These are phyloP conservation scores for Camelus dromedarius DNA, from an alignment of 2,113 vertebrate species.

Conservation along the genomic window DNA sequence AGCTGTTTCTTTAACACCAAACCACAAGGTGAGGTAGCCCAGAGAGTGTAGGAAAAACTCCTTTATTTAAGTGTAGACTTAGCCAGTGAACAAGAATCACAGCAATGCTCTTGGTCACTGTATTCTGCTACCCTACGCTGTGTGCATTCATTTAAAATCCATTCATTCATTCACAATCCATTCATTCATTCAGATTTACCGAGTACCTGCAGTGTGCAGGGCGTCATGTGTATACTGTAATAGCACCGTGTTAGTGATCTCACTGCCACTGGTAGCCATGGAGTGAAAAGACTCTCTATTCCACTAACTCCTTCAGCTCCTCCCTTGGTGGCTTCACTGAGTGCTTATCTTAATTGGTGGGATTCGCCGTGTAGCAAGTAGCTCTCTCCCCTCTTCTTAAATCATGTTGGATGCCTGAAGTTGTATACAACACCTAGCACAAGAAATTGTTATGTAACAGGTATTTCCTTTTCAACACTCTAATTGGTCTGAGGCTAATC, in stretches of 20 bases:
- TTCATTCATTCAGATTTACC: neutral
- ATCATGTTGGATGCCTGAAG: neutral
- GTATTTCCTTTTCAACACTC: neutral
- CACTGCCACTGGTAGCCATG: neutral
- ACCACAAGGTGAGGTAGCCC: neutral
- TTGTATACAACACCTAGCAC: neutral
- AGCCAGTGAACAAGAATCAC: neutral
- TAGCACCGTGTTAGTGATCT: neutral
- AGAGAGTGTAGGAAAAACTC: neutral
- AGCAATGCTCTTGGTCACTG: neutral
- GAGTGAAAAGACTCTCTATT: neutral
- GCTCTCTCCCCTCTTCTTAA: neutral
- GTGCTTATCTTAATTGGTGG: neutral
- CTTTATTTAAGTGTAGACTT: neutral
- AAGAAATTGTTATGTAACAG: neutral
- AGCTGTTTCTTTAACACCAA: neutral
- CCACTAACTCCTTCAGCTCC: neutral
- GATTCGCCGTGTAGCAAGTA: neutral
- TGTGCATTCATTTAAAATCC: neutral
- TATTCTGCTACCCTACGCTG: neutral
- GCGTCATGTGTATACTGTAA: neutral
- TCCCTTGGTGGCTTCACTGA: neutral
- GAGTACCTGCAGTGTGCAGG: neutral
- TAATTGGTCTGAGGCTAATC: constrained; percentile 32
- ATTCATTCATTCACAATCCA: neutral